These are phyloP conservation scores for Echeneis naucrates DNA, from an alignment of 2,797 vertebrate genomes.

Conservation along the genomic window DNA sequence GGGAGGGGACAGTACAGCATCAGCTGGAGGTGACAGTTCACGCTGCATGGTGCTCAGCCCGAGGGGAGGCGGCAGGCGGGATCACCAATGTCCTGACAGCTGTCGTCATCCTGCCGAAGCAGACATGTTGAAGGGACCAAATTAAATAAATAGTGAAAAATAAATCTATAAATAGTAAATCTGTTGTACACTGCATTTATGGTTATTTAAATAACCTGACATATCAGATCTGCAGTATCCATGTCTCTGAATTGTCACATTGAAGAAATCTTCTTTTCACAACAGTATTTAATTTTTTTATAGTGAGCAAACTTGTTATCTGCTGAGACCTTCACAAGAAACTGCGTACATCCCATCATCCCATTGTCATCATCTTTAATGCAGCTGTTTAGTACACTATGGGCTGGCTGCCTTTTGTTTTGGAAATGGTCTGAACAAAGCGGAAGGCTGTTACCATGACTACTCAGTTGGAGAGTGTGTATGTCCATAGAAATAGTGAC, in stretches of 20 bases:
- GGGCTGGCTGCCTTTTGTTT: too few species aligned
- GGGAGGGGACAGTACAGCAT: constrained; percentile 10
- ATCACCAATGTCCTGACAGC: constrained; percentile 65
- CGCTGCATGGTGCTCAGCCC: constrained; percentile 39
- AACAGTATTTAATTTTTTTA: too few species aligned
- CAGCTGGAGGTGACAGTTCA: constrained; percentile 74
- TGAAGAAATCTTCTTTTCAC: too few species aligned
- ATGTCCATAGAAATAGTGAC: constrained; percentile 37
- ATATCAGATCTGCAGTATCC: background rate
- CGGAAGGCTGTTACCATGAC: constrained; percentile 30
- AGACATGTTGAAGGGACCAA: constrained; percentile 8
- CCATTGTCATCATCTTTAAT: too few species aligned
- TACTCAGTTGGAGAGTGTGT: constrained; percentile 19
- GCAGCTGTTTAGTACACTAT: too few species aligned
- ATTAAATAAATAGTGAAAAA: too few species aligned
- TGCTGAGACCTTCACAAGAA: too few species aligned
- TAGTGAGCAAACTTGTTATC: too few species aligned
- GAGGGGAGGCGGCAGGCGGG: constrained; percentile 46
- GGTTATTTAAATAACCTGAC: background rate
- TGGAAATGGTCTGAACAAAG: background rate
- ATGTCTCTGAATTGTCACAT: background rate
- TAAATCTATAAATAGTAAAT: too few species aligned
- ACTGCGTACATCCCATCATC: too few species aligned
- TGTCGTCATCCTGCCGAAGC: constrained; percentile 54
- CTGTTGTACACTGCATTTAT: too few species aligned